Percentiles rank a stretch among this genome's conserved stretches.
phyloP scores from a whole-genome alignment of 2,888 invertebrate genomes.

The Drosophila setosimentum region DNA sequence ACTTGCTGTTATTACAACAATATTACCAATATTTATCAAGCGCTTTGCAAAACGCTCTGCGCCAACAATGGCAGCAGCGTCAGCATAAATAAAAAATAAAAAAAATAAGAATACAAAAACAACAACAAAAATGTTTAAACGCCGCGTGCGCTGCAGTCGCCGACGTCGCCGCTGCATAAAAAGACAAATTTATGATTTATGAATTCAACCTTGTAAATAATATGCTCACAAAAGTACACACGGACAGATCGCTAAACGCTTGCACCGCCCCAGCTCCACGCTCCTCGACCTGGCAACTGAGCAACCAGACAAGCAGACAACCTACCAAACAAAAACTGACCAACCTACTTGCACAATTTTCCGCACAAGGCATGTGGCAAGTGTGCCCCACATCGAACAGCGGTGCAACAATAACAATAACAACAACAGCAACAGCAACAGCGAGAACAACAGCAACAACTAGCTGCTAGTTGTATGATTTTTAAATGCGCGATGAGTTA shows the following conservation, averaged over 20 bases:
- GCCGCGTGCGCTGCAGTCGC: constrained; percentile 58
- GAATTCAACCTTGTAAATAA: constrained; percentile 81
- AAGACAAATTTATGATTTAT: constrained; percentile 83
- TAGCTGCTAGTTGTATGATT: constrained; percentile 68
- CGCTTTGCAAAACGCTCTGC: constrained; percentile 58
- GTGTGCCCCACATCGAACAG: constrained; percentile 75
- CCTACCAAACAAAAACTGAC: constrained; percentile 56
- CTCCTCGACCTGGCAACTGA: constrained; percentile 20
- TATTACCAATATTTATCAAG: constrained; percentile 79
- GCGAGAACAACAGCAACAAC: constrained; percentile 42
- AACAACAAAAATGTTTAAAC: constrained; percentile 53
- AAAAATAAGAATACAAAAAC: constrained; percentile 3
- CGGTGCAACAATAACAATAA: constrained; percentile 26
- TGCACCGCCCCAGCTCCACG: constrained; percentile 34
- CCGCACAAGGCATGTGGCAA: constrained; percentile 80
- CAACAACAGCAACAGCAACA: constrained; percentile 34
- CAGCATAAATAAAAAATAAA: constrained; percentile 65
- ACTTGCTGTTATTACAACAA: constrained; percentile 79
- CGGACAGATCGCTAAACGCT: constrained; percentile 75
- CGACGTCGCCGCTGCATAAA: constrained; percentile 69
- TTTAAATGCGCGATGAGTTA: constrained; percentile 81
- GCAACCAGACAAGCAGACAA: constrained; percentile 27
- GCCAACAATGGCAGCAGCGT: constrained; percentile 72
- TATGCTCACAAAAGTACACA: constrained; percentile 75
- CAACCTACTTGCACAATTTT: constrained; percentile 80